A percentile compares a stretch with the other conserved stretches of the same genome.
These are phyloP conservation scores for Zosterops japonicus DNA, from an alignment of 2,113 vertebrate species.

Conservation along the genomic window DNA sequence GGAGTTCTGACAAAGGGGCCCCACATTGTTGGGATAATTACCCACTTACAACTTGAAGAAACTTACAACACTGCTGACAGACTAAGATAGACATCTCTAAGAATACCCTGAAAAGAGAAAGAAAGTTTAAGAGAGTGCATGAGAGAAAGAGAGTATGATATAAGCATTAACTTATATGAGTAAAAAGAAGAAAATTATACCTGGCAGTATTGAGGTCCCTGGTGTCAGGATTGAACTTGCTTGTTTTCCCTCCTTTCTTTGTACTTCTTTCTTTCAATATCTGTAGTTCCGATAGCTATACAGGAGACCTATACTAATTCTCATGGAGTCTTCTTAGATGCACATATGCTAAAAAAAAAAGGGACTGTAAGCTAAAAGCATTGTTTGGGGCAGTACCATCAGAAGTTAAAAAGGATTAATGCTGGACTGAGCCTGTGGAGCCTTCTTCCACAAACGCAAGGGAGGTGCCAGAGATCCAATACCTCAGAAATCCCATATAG, in stretches of 20 bases:
- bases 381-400: neutral
- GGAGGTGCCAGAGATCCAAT: neutral
- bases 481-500: neutral
- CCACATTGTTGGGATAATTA: neutral
- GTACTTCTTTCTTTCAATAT: neutral
- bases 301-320: neutral
- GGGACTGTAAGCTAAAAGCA: neutral
- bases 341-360: neutral
- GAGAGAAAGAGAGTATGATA: neutral
- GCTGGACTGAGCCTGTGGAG: neutral
- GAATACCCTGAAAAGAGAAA: neutral
- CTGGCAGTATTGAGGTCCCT: neutral
- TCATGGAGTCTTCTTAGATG: neutral
- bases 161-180: neutral
- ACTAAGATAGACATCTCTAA: neutral
- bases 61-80: neutral
- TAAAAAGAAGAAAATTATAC: neutral
- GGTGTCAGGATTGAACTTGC: neutral
- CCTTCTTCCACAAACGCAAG: neutral
- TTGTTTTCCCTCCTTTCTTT: neutral
- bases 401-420: neutral
- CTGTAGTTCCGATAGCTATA: neutral
- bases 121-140: rapidly evolving
- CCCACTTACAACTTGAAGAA: neutral
- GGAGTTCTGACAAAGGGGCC: neutral